Percentiles rank a stretch among this genome's conserved stretches.
These are phyloP conservation scores for Schizopygopsis malacanthus DNA, from an alignment of 2,797 vertebrate genomes.

Conservation along the genomic window DNA sequence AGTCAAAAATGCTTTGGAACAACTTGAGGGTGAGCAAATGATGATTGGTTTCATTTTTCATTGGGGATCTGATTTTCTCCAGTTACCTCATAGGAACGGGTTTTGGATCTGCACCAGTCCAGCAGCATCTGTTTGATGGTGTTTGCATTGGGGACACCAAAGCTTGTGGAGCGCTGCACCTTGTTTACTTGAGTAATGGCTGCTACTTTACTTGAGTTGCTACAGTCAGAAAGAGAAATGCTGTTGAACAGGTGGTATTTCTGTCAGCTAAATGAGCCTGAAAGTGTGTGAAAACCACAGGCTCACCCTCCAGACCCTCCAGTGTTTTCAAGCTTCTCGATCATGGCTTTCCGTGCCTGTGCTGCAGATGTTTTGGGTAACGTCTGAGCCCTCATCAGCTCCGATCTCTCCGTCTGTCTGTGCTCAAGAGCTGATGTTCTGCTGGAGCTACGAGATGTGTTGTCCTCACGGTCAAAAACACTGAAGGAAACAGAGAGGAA, in stretches of 20 bases:
- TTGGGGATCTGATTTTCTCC: not conserved
- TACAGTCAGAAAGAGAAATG: not conserved
- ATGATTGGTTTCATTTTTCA: not conserved
- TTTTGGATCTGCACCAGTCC: constrained; percentile 98
- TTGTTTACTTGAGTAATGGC: constrained; percentile 75
- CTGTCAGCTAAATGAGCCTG: not conserved
- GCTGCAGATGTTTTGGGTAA: constrained; percentile 91
- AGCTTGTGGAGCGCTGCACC: constrained; percentile 92
- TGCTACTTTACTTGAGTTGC: constrained; percentile 66
- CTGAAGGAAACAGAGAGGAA: constrained; percentile 66
- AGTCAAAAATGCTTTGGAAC: not conserved
- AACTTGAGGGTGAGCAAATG: not conserved
- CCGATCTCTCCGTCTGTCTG: constrained; percentile 91
- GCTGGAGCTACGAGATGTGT: constrained; percentile 78
- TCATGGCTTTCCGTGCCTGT: constrained; percentile 94
- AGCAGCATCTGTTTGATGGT: constrained; percentile 99
- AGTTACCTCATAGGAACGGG: constrained; percentile 90
- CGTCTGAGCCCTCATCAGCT: constrained; percentile 92
- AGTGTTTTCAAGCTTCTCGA: constrained; percentile 91
- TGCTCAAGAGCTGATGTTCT: constrained; percentile 83
- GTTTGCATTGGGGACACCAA: constrained; percentile 93
- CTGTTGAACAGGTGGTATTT: not conserved
- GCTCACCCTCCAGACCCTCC: constrained; percentile 81
- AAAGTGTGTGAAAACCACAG: constrained; percentile 42
- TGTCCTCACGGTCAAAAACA: constrained; percentile 94